These are phyloP conservation scores for Phyllostomus discolor DNA, from an alignment of 2,113 vertebrate species.

Conservation along the genomic window DNA sequence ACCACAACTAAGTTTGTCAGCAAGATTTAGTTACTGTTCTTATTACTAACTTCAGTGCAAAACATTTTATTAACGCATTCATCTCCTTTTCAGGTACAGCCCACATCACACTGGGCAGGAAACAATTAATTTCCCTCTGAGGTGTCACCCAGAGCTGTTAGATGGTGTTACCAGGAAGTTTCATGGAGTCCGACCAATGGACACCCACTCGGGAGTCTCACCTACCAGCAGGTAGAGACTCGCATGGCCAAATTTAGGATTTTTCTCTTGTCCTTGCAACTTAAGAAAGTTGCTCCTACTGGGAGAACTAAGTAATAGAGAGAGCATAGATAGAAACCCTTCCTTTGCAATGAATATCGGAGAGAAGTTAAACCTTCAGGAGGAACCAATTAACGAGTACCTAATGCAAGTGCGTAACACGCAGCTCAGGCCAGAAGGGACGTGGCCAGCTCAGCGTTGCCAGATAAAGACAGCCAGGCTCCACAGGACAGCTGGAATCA, in stretches of 20 bases:
- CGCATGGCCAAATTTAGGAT: neutral
- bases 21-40: neutral
- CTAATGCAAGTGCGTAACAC: neutral
- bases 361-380: neutral
- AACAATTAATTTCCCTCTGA: neutral
- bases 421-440: neutral
- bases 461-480: neutral
- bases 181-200: neutral
- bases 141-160: neutral
- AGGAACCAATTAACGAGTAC: neutral
- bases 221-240: neutral
- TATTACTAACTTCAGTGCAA: neutral
- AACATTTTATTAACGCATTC: neutral
- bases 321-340: neutral
- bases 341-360: neutral
- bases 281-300: neutral
- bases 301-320: neutral
- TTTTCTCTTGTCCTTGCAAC: neutral
- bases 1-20: neutral
- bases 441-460: neutral
- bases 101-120: neutral
- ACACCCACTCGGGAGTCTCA: neutral
- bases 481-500: neutral
- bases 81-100: neutral
- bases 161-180: neutral